Evolutionary conservation across 2,888 invertebrate species (phyloP).

Genomic region (Trichogramma dendrolimi): DNA sequence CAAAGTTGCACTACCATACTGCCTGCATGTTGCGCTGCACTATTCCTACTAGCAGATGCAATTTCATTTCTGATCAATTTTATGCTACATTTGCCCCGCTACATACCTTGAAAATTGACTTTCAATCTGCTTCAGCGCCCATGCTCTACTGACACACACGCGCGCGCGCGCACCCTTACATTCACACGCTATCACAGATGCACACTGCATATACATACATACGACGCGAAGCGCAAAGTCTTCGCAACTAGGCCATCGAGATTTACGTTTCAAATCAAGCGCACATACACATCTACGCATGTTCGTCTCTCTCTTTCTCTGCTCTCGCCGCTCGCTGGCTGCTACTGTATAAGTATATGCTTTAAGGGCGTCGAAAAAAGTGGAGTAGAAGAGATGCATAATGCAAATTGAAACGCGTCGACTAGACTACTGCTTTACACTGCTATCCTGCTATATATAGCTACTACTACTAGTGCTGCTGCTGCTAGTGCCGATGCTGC

Average conservation of each 20-base stretch:
- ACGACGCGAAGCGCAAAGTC: no score
- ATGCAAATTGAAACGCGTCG: neutral
- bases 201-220: no score
- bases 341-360: neutral
- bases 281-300: neutral
- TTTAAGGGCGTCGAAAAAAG: neutral
- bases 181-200: neutral
- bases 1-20: no score
- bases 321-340: no score
- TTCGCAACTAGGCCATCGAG: slow-evolving; percentile 17
- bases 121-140: slow-evolving; percentile 11
- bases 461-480: no score
- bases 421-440: neutral
- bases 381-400: neutral
- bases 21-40: no score
- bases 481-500: neutral
- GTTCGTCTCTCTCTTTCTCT: neutral
- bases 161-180: neutral
- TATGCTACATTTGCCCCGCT: slow-evolving; percentile 13
- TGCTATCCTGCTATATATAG: no score
- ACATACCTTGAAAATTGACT: slow-evolving; percentile 20
- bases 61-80: slow-evolving; percentile 3
- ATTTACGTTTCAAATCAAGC: slow-evolving; percentile 26
- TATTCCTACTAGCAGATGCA: no score
- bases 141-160: no score